Conservation (phyloP, 2,888 invertebrate species). For the Gymnocheta viridis region DNA sequence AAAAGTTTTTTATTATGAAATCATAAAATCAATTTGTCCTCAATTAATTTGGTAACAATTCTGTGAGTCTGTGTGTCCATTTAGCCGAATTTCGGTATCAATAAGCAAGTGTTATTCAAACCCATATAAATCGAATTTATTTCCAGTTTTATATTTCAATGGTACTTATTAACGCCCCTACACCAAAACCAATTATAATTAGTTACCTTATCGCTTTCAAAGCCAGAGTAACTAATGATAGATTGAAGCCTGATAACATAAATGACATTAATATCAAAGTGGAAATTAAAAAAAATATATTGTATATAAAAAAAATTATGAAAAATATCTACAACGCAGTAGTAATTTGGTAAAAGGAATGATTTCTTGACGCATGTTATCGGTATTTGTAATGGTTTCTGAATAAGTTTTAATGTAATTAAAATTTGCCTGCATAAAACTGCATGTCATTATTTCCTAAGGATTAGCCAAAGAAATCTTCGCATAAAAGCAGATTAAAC, state of each 20-base stretch:
- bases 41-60: too few relatives aligned
- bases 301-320: neutral
- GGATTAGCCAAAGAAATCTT: too few relatives aligned
- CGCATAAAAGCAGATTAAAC: too few relatives aligned
- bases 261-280: slow-evolving; percentile 46
- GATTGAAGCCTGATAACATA: slow-evolving; percentile 34
- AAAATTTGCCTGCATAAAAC: too few relatives aligned
- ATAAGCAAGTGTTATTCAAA: too few relatives aligned
- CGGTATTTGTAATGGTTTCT: too few relatives aligned
- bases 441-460: too few relatives aligned
- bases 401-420: too few relatives aligned
- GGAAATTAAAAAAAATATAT: neutral
- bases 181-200: slow-evolving; percentile 51
- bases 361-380: neutral
- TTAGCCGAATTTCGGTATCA: too few relatives aligned
- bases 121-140: too few relatives aligned
- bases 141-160: slow-evolving; percentile 14
- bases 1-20: neutral
- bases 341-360: neutral
- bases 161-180: slow-evolving; percentile 31
- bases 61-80: too few relatives aligned
- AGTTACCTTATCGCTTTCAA: slow-evolving; percentile 39
- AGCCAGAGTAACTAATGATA: slow-evolving; percentile 2
- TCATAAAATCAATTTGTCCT: neutral
- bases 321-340: neutral